phyloP scores from a whole-genome alignment of 2,113 vertebrate genomes.

The Struthidea cinerea region DNA sequence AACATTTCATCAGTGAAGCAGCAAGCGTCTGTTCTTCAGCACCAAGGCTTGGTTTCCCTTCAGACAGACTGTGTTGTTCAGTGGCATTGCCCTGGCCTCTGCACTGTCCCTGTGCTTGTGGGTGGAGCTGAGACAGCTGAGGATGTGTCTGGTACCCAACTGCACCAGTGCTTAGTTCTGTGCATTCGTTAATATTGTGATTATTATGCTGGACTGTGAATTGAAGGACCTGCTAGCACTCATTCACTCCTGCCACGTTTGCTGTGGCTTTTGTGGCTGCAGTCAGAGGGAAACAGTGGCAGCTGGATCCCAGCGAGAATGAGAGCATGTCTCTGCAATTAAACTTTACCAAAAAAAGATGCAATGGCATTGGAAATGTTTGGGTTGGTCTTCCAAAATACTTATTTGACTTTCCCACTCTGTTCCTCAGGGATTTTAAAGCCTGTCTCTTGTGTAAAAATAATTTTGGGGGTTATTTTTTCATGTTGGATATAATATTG shows the following conservation, averaged over 20 bases:
- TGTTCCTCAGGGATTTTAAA: background rate
- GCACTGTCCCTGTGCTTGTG: background rate
- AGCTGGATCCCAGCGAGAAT: background rate
- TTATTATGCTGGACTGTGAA: background rate
- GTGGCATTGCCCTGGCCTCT: background rate
- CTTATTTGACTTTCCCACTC: background rate
- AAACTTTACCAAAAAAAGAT: constrained; percentile 8
- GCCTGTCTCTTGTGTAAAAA: background rate
- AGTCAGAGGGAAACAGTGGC: background rate
- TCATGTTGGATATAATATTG: background rate
- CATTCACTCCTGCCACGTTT: background rate
- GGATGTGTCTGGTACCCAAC: background rate
- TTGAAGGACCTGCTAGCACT: background rate
- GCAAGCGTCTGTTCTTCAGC: background rate
- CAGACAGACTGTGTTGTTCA: background rate
- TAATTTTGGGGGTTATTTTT: background rate
- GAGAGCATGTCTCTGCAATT: background rate
- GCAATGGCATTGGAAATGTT: background rate
- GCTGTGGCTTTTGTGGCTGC: background rate
- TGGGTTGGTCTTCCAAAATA: background rate
- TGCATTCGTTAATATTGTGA: fast-evolving
- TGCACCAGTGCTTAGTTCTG: background rate
- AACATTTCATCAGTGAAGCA: background rate
- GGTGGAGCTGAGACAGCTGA: background rate
- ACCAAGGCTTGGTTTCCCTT: background rate